A percentile compares a stretch with the other conserved stretches of the same genome.
Conservation (phyloP, 2,113 vertebrate genomes). For the Speoplatyrhinus poulsoni region DNA sequence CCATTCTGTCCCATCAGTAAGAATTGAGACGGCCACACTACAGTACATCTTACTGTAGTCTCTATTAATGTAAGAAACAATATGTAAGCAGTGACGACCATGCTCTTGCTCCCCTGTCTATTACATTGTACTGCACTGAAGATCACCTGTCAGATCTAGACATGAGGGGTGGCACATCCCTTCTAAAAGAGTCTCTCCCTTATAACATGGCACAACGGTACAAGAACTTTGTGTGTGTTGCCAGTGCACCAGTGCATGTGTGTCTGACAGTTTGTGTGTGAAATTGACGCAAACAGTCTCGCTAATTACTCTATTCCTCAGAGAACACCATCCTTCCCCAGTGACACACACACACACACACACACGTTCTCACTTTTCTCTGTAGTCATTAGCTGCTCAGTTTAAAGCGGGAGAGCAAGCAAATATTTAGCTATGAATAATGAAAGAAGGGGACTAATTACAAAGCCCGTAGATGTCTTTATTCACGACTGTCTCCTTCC, state of each 20-base stretch:
- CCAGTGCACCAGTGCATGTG: not conserved
- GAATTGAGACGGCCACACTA: slow-evolving; percentile 37
- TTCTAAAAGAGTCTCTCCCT: not conserved
- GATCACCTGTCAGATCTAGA: slow-evolving; percentile 49
- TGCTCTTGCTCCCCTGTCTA: slow-evolving; percentile 28
- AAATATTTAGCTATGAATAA: slow-evolving; percentile 25
- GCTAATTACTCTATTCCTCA: slow-evolving; percentile 23
- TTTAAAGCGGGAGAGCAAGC: slow-evolving; percentile 25
- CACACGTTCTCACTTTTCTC: slow-evolving; percentile 18
- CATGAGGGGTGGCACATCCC: not conserved
- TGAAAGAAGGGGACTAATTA: slow-evolving; percentile 29
- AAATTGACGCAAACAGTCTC: slow-evolving; percentile 1
- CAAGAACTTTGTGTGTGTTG: not conserved
- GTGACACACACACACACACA: slow-evolving; percentile 4
- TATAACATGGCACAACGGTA: not conserved
- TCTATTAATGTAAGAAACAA: too few relatives aligned
- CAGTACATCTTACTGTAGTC: too few relatives aligned
- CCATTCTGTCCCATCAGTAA: slow-evolving; percentile 45
- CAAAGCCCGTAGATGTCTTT: slow-evolving; percentile 23
- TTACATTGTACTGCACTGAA: slow-evolving; percentile 46
- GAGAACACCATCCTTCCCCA: slow-evolving; percentile 15
- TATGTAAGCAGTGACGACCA: not conserved
- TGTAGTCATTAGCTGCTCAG: slow-evolving; percentile 26
- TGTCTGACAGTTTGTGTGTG: not conserved
- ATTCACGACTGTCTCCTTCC: slow-evolving; percentile 10